A percentile compares a stretch with the other conserved stretches of the same genome.
These are phyloP conservation scores for Antennarius maculatus DNA, from an alignment of 2,797 vertebrate species.

Conservation along the genomic window DNA sequence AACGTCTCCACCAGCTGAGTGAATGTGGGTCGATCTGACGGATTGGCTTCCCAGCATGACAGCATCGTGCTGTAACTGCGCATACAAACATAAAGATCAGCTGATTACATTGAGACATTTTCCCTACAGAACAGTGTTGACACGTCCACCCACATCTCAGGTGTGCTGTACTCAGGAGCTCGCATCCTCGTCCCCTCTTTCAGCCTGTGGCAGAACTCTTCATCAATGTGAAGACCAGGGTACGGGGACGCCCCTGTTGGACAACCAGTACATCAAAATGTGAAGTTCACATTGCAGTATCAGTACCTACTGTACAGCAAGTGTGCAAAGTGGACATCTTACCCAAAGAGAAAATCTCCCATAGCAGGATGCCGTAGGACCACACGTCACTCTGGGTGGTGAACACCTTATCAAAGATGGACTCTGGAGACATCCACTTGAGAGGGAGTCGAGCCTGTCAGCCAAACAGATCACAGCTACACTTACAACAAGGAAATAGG, in stretches of 20 bases:
- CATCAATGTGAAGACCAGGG: conserved; percentile 92
- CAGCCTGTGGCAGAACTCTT: conserved; percentile 93
- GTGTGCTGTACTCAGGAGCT: conserved; percentile 89
- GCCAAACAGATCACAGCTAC: conserved; percentile 40
- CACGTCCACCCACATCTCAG: conserved; percentile 85
- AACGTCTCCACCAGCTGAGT: conserved; percentile 87
- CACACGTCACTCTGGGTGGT: conserved; percentile 96
- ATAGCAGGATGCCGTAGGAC: conserved; percentile 93
- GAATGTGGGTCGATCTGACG: conserved; percentile 88
- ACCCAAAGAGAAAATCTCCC: conserved; percentile 99
- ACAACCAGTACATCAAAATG: not conserved
- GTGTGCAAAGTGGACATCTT: conserved; percentile 5
- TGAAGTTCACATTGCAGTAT: not conserved
- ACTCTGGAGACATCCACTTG: conserved; percentile 98
- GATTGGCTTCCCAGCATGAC: conserved; percentile 89
- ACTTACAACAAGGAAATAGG: not conserved
- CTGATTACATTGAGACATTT: not conserved
- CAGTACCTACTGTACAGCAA: not conserved
- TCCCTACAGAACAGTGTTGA: not conserved
- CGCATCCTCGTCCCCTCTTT: conserved; percentile 93
- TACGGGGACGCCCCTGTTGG: conserved; percentile 91
- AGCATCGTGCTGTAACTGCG: conserved; percentile 93
- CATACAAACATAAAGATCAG: conserved; percentile 35
- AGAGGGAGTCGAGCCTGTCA: conserved; percentile 91
- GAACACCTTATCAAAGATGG: conserved; percentile 98